Base-by-base conservation (phyloP, 2,888 invertebrate species). In the Tolmerus cingulatus region DNA sequence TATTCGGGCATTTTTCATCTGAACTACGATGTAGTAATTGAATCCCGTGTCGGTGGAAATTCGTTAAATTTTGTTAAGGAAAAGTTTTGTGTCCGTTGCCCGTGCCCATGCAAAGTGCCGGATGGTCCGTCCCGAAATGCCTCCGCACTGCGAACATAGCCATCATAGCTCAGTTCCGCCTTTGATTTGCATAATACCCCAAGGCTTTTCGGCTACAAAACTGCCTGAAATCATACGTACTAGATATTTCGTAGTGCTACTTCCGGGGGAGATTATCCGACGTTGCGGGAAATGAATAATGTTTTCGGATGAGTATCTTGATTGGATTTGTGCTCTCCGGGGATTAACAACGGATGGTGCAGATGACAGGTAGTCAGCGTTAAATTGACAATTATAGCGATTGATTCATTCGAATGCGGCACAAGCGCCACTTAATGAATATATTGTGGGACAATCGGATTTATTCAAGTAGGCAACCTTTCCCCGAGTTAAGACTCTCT, bases 111-210 rank as follows among this genome's bases (percentile, higher is more conserved):
- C 23, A 66, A 66, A 66, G 66, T 66, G 66, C 66, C 66, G 23
- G 66, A 66, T 23, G 19, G 66, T 66, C 12, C 19, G 2, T 55
- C 5, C 66, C 12, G 66, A 57, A 57, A 57, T 23, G 19, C 66
- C n/a, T 23, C 66, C 27, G 66, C 27, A 66, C 66, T 66, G 66
- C 19, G 27, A 66, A 19, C 12, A n/a, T n/a, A 12, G 66, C 27
- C 43, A 16, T 23, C 9, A 66, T 66, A 12, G 9, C 37, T 43
- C 78, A n/a, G 78, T 78, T 43, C 78, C 23, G 78, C 12, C 43
- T 78, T 43, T 43, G 78, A 78, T 78, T 78, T 78, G 78, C 78
- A 78, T 78, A 78, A 78, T 78, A 9, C 78, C 78, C 78, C 19
- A 43, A 78, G 78, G 40, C 76, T 76, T 78, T 78, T 34, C 78